phyloP scores from a whole-genome alignment of 35 echinoderm and acorn worm genomes.

The Strongylocentrotus purpuratus region DNA sequence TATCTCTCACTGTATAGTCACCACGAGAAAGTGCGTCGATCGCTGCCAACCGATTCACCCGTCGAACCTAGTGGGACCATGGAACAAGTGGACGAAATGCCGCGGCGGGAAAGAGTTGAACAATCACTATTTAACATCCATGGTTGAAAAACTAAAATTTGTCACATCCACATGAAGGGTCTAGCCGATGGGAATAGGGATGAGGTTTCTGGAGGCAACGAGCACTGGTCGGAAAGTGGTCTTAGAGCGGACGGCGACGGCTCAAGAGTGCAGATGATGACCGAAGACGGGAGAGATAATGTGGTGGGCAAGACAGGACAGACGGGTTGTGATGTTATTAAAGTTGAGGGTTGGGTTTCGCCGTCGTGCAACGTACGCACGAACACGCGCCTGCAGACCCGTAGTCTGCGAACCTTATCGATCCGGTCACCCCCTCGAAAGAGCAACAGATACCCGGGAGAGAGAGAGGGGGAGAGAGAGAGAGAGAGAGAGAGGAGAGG shows the following conservation, averaged over 20 bases:
- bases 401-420: slow-evolving; percentile 11
- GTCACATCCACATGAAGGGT: not conserved
- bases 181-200: not conserved
- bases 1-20: not conserved
- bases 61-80: not conserved
- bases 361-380: slow-evolving; percentile 38
- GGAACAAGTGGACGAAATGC: not conserved
- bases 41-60: not conserved
- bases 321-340: slow-evolving; percentile 18
- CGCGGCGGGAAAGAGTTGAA: not conserved
- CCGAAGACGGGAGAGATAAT: not conserved
- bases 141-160: not conserved
- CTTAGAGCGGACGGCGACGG: not conserved
- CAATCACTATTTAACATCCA: not conserved
- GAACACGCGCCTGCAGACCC: slow-evolving; percentile 10
- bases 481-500: not conserved
- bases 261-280: not conserved
- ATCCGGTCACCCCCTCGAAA: slow-evolving; percentile 20
- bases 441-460: slow-evolving; percentile 14
- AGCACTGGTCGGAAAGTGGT: not conserved
- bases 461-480: not conserved
- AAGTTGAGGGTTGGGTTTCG: slow-evolving; percentile 40
- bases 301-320: not conserved
- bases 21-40: not conserved
- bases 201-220: not conserved